Evolutionary conservation across 92 coral and sea anemone species (phyloP), one percentile per base, ranked within the genome.

Genomic region (Palythoa caribaeorum): DNA sequence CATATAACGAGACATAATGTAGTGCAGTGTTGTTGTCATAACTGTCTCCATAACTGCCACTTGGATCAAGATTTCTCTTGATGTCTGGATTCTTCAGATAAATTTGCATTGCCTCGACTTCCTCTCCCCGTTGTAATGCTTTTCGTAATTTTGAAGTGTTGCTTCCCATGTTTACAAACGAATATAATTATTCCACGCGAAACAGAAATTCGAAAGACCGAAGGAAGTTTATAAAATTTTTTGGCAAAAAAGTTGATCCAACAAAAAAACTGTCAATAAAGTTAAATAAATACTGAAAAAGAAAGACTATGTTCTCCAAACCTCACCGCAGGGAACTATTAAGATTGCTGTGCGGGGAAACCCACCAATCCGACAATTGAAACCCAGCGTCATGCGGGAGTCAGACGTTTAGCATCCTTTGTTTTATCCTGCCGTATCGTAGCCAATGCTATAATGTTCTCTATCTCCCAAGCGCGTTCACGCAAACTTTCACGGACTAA

Each of bases 101-200:
- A 50, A 97, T 84, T 71, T 97, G 93, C 98, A 95, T 95, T 11
- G 99, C 99, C 52, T 95, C 99, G 36, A 94, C 96, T 72, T 94
- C 97, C 88, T 97, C 99, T 48, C 99, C 99, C 13, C 95, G 96
- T 68, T 97, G 99, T 14, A 97, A 87, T 4, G 99, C 98, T 90
- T 97, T 94, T 28, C 98, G 97, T 68, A 97, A 94, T 83, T 97
- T 97, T 19, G 99, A 92, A 13, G 99, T 89, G 8, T 97, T 87
- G 63, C 94, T 93, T 36, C 99, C 99, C 99, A 97, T 97, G 7
- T 83, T 38, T 9, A 70, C 16, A 70, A 28, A 70, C 75, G 35
- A n/a, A 63, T 63, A 35, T 14, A 14, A 70, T 37, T 70, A 8
- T 38, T 12, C 80, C 51, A 37, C 17, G 69, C 74, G n/a, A 84